These are phyloP conservation scores for Eurystomus glaucurus DNA, from an alignment of 2,797 vertebrate species.

Conservation along the genomic window DNA sequence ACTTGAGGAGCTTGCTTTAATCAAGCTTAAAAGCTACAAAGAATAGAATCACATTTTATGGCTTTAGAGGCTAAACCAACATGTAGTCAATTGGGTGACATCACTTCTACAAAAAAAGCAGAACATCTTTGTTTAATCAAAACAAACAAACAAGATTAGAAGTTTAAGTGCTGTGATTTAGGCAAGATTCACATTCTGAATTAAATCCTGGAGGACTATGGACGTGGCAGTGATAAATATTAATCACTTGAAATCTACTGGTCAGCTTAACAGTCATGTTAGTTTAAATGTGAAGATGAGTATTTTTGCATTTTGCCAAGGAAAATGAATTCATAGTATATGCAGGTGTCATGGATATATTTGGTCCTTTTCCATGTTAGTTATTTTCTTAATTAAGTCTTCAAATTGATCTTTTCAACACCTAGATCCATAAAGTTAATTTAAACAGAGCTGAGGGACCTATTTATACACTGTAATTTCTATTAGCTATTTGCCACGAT, in stretches of 20 bases:
- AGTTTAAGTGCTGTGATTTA: constrained; percentile 70
- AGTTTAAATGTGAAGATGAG: constrained; percentile 7
- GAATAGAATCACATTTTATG: constrained; percentile 76
- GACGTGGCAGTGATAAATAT: constrained; percentile 68
- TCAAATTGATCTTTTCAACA: constrained; percentile 70
- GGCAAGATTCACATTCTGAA: constrained; percentile 77
- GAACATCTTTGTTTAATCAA: constrained; percentile 85
- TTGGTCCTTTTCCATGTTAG: constrained; percentile 35
- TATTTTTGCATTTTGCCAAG: constrained; percentile 9
- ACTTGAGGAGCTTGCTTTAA: constrained; percentile 83
- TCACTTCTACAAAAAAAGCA: constrained; percentile 77
- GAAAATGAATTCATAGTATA: not conserved
- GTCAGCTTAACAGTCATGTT: constrained; percentile 56
- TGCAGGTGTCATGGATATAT: constrained; percentile 49
- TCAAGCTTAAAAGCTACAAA: constrained; percentile 82
- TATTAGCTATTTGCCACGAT: not conserved
- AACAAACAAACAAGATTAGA: constrained; percentile 84
- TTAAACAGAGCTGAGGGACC: constrained; percentile 49
- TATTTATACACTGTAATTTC: constrained; percentile 34
- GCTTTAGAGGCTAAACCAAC: constrained; percentile 75
- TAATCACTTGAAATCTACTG: constrained; percentile 71
- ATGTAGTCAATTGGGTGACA: constrained; percentile 84
- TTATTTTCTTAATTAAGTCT: constrained; percentile 71
- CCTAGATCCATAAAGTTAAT: constrained; percentile 63
- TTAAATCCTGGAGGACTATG: constrained; percentile 47